Conservation (phyloP, 2,888 invertebrate genomes). For the Patella depressa region DNA sequence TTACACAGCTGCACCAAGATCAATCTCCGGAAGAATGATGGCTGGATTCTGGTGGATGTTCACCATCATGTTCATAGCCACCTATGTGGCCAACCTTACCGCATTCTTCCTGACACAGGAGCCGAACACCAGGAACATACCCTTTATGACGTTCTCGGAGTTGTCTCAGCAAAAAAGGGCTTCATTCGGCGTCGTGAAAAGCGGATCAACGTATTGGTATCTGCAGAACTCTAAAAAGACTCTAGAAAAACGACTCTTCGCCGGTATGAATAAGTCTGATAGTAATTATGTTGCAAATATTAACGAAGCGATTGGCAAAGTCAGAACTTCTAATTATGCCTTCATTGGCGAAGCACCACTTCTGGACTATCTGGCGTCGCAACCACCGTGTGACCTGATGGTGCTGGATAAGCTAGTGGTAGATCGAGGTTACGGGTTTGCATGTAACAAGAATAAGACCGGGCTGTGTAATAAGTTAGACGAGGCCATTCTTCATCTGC, state of each 20-base stretch:
- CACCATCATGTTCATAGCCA: slow-evolving; percentile 35
- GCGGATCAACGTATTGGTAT: slow-evolving; percentile 25
- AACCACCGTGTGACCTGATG: slow-evolving; percentile 41
- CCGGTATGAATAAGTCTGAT: slow-evolving; percentile 14
- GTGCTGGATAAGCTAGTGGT: slow-evolving; percentile 34
- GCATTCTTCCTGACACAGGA: slow-evolving; percentile 37
- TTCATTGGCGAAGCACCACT: slow-evolving; percentile 37
- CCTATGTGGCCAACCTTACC: slow-evolving; percentile 39
- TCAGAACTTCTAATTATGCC: slow-evolving; percentile 34
- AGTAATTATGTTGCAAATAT: slow-evolving; percentile 6
- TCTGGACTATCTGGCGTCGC: slow-evolving; percentile 31
- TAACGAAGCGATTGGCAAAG: slow-evolving; percentile 27
- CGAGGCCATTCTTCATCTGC: slow-evolving; percentile 11
- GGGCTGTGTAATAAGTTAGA: slow-evolving; percentile 13
- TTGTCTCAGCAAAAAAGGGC: slow-evolving; percentile 32
- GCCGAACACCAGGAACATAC: slow-evolving; percentile 32
- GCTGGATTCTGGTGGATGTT: slow-evolving; percentile 48
- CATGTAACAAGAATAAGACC: slow-evolving; percentile 22
- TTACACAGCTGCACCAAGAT: slow-evolving; percentile 39
- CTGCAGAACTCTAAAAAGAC: slow-evolving; percentile 21
- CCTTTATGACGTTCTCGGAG: slow-evolving; percentile 39
- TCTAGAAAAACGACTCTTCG: slow-evolving; percentile 28
- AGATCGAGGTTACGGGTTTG: slow-evolving; percentile 36
- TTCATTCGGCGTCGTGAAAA: slow-evolving; percentile 22
- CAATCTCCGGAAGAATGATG: slow-evolving; percentile 41